These are phyloP conservation scores for Oxycera nigricornis DNA, from an alignment of 2,888 invertebrate genomes.

Conservation along the genomic window DNA sequence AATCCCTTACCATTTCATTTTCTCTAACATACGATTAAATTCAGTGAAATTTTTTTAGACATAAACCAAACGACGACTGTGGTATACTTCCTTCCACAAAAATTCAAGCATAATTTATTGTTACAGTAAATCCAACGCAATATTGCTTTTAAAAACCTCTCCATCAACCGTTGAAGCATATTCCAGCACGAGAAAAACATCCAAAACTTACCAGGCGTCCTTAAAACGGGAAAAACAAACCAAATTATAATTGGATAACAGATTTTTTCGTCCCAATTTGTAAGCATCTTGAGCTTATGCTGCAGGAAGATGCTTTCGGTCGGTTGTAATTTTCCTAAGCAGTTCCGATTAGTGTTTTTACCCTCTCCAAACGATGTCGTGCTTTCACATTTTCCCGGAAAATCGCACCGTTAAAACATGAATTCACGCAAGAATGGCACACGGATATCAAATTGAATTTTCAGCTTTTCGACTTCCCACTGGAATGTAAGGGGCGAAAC, in stretches of 20 bases:
- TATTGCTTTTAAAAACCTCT: background rate
- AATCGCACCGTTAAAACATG: slow-evolving; percentile 15
- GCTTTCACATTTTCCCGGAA: background rate
- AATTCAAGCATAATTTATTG: background rate
- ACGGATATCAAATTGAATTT: slow-evolving; percentile 26
- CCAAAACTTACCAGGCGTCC: background rate
- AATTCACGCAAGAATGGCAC: slow-evolving; percentile 4
- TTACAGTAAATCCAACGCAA: background rate
- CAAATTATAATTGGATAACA: slow-evolving; percentile 25
- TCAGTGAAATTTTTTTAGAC: too few relatives aligned
- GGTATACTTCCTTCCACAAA: background rate
- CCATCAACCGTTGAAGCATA: background rate
- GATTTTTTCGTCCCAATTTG: slow-evolving; percentile 25
- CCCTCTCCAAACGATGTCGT: background rate
- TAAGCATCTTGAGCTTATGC: background rate
- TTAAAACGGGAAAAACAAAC: background rate
- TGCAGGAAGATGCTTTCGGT: slow-evolving; percentile 3
- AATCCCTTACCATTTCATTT: too few relatives aligned
- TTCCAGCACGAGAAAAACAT: background rate
- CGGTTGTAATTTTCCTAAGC: slow-evolving; percentile 31
- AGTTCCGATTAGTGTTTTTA: slow-evolving; percentile 30
- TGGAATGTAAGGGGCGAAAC: background rate
- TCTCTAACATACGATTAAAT: too few relatives aligned
- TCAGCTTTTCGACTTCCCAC: slow-evolving; percentile 13
- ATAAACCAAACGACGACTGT: too few relatives aligned